A percentile compares a stretch with the other conserved stretches of the same genome.
These are phyloP conservation scores for Macrobrachium rosenbergii DNA, from an alignment of 1,140 invertebrate genomes.

Conservation along the genomic window DNA sequence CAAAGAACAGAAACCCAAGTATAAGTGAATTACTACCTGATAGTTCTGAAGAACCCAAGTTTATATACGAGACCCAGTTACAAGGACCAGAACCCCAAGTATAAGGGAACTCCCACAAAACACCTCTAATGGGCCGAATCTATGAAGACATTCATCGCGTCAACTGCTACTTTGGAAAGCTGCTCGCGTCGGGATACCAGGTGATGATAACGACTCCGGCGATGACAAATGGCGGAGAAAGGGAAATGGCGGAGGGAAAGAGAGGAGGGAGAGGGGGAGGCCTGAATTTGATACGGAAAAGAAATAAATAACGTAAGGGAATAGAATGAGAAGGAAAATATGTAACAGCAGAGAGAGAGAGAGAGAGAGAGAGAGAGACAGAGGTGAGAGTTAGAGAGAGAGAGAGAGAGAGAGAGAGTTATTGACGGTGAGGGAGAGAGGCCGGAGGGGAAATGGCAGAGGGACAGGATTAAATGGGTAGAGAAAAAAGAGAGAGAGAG, in stretches of 20 bases:
- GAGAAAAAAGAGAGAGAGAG: neutral
- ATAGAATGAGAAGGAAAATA: neutral
- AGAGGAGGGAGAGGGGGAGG: neutral
- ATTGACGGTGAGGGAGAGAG: neutral
- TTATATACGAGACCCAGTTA: too few species aligned
- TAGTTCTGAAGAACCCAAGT: too few species aligned
- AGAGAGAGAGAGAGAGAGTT: neutral
- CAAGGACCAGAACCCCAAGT: too few species aligned
- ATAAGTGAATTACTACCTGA: too few species aligned
- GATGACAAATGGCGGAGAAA: slow-evolving; percentile 2
- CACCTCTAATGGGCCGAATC: too few species aligned
- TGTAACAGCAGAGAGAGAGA: too few species aligned
- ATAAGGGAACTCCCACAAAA: too few species aligned
- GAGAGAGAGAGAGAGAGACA: neutral
- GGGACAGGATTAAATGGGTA: neutral
- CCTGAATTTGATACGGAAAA: neutral
- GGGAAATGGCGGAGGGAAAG: neutral
- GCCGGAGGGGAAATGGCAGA: neutral
- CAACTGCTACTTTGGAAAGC: too few species aligned
- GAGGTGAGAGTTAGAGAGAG: neutral
- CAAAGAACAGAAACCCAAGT: too few species aligned
- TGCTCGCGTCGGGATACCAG: too few species aligned
- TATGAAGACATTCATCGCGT: too few species aligned
- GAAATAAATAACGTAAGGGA: neutral
- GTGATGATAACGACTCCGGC: too few species aligned